A percentile compares a stretch with the other conserved stretches of the same genome.
These are phyloP conservation scores for Tribolium freemani DNA, from an alignment of 2,888 invertebrate genomes.

Conservation along the genomic window DNA sequence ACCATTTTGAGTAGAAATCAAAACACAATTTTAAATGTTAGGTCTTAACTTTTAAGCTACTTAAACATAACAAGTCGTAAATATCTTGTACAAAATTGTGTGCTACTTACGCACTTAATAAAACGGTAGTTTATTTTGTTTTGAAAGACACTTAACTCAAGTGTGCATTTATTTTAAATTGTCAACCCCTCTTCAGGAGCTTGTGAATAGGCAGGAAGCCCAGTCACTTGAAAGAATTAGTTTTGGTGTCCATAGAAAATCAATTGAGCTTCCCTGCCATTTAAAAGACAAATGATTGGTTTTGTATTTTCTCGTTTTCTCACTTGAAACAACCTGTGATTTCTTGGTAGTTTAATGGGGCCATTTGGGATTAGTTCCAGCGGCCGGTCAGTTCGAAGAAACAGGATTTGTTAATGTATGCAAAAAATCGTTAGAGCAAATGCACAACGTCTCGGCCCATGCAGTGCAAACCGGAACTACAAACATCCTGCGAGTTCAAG, in stretches of 20 bases:
- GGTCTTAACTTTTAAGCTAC: too few relatives aligned
- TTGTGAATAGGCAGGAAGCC: neutral
- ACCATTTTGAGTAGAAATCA: too few relatives aligned
- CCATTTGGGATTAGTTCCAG: neutral
- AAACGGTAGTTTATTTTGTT: neutral
- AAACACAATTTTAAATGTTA: too few relatives aligned
- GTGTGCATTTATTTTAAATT: neutral
- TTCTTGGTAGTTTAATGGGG: neutral
- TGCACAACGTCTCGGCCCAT: neutral
- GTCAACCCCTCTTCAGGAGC: neutral
- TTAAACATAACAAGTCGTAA: too few relatives aligned
- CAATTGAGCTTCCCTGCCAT: neutral
- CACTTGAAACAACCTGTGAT: neutral
- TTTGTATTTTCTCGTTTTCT: neutral
- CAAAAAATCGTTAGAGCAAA: slow-evolving; percentile 3
- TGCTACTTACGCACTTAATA: neutral
- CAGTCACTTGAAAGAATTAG: neutral
- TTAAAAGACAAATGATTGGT: neutral
- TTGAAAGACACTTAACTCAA: neutral
- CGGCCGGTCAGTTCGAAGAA: slow-evolving; percentile 13
- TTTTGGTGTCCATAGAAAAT: neutral
- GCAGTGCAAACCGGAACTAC: slow-evolving; percentile 32
- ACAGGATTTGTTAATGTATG: slow-evolving; percentile 15
- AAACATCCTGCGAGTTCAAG: slow-evolving; percentile 29
- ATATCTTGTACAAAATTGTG: too few relatives aligned